Conservation (phyloP, 2,888 invertebrate genomes). For the Pachliopta kotzebuea region DNA sequence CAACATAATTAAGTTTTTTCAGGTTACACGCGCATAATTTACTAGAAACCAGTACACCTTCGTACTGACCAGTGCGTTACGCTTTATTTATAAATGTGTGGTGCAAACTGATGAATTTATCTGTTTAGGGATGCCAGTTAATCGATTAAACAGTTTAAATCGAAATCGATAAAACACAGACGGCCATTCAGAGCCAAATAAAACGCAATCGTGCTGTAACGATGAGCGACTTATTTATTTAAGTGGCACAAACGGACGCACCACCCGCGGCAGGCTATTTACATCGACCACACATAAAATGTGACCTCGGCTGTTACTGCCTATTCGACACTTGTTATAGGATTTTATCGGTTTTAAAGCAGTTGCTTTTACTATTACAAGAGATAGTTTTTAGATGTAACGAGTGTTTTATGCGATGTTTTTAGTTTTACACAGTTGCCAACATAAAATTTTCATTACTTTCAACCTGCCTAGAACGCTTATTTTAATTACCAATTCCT, state of each 20-base stretch:
- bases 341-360: slow-evolving; percentile 39
- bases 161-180: slow-evolving; percentile 63
- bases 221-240: slow-evolving; percentile 67
- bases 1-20: not conserved
- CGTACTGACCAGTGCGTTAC: slow-evolving; percentile 20
- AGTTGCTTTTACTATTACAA: not conserved
- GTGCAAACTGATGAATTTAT: slow-evolving; percentile 68
- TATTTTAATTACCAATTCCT: slow-evolving; percentile 3
- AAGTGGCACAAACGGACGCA: slow-evolving; percentile 60
- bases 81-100: slow-evolving; percentile 37
- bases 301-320: slow-evolving; percentile 41
- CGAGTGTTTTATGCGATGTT: slow-evolving; percentile 13
- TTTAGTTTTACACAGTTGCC: slow-evolving; percentile 35
- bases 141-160: slow-evolving; percentile 50
- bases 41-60: slow-evolving; percentile 16
- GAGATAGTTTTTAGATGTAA: slow-evolving; percentile 10
- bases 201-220: slow-evolving; percentile 58
- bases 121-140: slow-evolving; percentile 64
- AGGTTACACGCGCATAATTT: not conserved
- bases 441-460: slow-evolving; percentile 16
- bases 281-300: slow-evolving; percentile 65
- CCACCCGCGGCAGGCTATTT: slow-evolving; percentile 48
- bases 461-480: slow-evolving; percentile 4
- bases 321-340: slow-evolving; percentile 27
- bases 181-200: slow-evolving; percentile 62